Evolutionary conservation across 37 sponge, comb jelly and placozoan species (phyloP).

Genomic region (Geodia barretti): DNA sequence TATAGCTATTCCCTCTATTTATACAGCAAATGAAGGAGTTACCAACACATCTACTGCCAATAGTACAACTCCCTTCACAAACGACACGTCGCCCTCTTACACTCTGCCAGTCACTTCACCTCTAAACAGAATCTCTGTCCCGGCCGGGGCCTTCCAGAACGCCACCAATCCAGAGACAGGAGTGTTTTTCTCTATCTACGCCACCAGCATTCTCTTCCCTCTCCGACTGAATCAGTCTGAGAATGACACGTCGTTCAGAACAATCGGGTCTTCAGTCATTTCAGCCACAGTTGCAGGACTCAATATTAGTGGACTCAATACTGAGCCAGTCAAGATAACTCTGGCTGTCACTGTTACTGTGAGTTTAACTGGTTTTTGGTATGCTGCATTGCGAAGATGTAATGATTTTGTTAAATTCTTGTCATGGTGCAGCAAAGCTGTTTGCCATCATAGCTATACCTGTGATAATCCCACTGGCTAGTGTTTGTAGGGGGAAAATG

Average conservation of each 20-base stretch:
- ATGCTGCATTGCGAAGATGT: too few species aligned
- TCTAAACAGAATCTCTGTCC: too few species aligned
- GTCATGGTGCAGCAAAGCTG: too few species aligned
- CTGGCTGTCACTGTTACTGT: not conserved
- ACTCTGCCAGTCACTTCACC: too few species aligned
- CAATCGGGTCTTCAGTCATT: constrained; percentile 12
- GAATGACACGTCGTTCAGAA: not conserved
- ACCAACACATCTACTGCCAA: too few species aligned
- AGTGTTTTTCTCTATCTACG: constrained; percentile 5
- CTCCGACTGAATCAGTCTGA: not conserved
- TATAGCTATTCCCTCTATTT: too few species aligned
- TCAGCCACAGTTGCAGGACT: constrained; percentile 15
- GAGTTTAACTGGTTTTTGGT: not conserved
- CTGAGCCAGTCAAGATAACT: constrained; percentile 7
- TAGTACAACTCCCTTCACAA: too few species aligned
- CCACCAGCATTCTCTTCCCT: constrained; percentile 3
- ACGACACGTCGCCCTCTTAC: too few species aligned
- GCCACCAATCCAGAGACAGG: not conserved
- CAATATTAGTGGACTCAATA: constrained; percentile 4
- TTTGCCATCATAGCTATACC: too few species aligned
- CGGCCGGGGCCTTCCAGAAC: not conserved
- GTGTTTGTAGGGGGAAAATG: too few species aligned
- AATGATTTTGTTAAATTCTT: not conserved
- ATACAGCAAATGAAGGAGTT: too few species aligned
- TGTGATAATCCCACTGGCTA: too few species aligned